These are phyloP conservation scores for Cydia strobilella DNA, from an alignment of 1,140 invertebrate genomes.

Conservation along the genomic window DNA sequence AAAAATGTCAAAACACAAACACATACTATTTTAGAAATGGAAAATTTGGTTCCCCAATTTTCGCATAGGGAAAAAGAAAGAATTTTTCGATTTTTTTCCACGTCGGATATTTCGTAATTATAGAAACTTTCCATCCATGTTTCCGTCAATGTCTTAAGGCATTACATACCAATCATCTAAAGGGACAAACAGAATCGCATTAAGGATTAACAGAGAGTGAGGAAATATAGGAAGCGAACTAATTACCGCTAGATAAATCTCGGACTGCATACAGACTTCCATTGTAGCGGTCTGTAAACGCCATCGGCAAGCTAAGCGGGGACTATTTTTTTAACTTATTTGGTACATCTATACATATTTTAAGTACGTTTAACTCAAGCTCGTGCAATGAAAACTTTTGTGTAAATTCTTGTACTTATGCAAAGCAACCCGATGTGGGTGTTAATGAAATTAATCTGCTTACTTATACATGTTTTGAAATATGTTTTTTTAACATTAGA, in stretches of 20 bases:
- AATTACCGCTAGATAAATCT: constrained; percentile 12
- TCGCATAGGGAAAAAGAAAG: not conserved
- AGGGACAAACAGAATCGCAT: not conserved
- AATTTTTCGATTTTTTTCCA: too few species aligned
- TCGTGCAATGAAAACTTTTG: too few species aligned
- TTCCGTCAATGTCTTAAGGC: not conserved
- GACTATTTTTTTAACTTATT: not conserved
- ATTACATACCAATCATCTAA: not conserved
- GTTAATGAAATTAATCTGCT: too few species aligned
- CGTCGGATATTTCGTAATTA: too few species aligned
- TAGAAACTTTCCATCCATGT: not conserved
- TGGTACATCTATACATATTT: too few species aligned
- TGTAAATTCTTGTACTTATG: too few species aligned
- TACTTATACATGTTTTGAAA: too few species aligned
- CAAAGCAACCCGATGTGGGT: too few species aligned
- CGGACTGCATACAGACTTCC: constrained; percentile 3
- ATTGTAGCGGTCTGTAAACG: constrained; percentile 1
- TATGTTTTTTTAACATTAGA: too few species aligned
- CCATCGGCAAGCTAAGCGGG: not conserved
- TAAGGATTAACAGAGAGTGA: not conserved
- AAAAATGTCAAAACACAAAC: too few species aligned
- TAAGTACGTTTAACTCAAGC: too few species aligned
- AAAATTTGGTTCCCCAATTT: not conserved
- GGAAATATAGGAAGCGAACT: constrained; percentile 17
- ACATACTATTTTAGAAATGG: too few species aligned